Evolutionary conservation across 2,888 invertebrate genomes (phyloP).

Genomic region (Drosophila mimica): DNA sequence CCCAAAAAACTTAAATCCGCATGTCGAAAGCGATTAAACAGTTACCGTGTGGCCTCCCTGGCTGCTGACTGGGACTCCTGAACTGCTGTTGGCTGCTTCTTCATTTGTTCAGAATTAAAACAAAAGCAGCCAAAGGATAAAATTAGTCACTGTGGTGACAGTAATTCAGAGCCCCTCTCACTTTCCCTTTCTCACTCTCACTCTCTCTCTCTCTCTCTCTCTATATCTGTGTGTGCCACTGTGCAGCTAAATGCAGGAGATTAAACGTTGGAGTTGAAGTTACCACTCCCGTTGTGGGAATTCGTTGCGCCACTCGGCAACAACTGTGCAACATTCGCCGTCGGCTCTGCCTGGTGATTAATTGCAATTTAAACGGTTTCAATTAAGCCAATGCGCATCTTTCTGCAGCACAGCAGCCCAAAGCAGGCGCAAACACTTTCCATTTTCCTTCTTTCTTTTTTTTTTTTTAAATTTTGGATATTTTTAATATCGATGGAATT

Average conservation of each 20-base stretch:
- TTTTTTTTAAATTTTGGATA: conserved; percentile 19
- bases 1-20: conserved; percentile 84
- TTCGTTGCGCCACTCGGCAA: conserved; percentile 78
- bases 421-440: conserved; percentile 37
- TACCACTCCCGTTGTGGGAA: conserved; percentile 39
- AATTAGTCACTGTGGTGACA: conserved; percentile 81
- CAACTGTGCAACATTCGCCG: conserved; percentile 75
- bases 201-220: background rate
- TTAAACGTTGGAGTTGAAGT: conserved; percentile 33
- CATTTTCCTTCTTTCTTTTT: background rate
- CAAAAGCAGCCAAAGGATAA: conserved; percentile 78
- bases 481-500: conserved; percentile 54
- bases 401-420: conserved; percentile 54
- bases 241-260: conserved; percentile 52
- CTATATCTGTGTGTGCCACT: background rate
- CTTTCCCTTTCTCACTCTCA: background rate
- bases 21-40: conserved; percentile 85
- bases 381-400: conserved; percentile 82
- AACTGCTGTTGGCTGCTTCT: conserved; percentile 43
- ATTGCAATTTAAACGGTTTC: conserved; percentile 84
- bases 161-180: conserved; percentile 53
- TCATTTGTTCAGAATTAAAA: conserved; percentile 76
- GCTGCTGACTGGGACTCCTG: conserved; percentile 8
- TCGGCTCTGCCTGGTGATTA: conserved; percentile 75
- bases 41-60: conserved; percentile 54